Conservation (phyloP, 2,113 vertebrate genomes). For the Phalacrocorax pelagicus region DNA sequence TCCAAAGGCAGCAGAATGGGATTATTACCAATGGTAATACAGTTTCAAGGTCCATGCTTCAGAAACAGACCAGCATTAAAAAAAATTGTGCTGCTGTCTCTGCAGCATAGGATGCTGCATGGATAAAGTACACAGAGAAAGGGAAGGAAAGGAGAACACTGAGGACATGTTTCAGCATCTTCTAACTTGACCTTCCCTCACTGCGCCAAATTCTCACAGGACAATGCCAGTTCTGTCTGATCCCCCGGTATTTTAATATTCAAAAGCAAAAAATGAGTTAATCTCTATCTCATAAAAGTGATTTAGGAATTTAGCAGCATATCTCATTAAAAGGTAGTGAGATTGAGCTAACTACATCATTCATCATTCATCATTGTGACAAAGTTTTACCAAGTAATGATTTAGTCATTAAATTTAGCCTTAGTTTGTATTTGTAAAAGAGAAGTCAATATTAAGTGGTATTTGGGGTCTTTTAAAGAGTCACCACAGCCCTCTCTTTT, state of each 20-base stretch:
- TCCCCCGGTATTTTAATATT: not conserved
- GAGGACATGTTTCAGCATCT: not conserved
- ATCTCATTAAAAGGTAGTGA: not conserved
- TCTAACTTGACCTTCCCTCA: not conserved
- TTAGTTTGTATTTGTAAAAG: not conserved
- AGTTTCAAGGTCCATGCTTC: constrained; percentile 52
- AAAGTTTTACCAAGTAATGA: not conserved
- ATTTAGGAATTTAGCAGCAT: not conserved
- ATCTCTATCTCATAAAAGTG: not conserved
- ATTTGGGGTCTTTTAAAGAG: not conserved
- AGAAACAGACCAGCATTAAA: constrained; percentile 10
- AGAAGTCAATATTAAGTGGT: not conserved
- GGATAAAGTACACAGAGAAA: not conserved
- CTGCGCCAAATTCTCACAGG: not conserved
- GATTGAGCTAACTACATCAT: not conserved
- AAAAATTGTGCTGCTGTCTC: constrained; percentile 18
- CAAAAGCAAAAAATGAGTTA: not conserved
- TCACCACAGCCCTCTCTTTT: not conserved
- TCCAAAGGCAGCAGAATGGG: constrained; percentile 29
- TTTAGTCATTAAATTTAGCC: not conserved
- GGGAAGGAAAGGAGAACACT: not conserved
- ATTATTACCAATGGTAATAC: constrained; percentile 42
- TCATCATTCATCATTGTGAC: not conserved
- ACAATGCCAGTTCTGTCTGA: not conserved
- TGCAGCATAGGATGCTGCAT: not conserved